Conservation (phyloP, 2,888 invertebrate genomes). For the Yponomeuta sedellus region DNA sequence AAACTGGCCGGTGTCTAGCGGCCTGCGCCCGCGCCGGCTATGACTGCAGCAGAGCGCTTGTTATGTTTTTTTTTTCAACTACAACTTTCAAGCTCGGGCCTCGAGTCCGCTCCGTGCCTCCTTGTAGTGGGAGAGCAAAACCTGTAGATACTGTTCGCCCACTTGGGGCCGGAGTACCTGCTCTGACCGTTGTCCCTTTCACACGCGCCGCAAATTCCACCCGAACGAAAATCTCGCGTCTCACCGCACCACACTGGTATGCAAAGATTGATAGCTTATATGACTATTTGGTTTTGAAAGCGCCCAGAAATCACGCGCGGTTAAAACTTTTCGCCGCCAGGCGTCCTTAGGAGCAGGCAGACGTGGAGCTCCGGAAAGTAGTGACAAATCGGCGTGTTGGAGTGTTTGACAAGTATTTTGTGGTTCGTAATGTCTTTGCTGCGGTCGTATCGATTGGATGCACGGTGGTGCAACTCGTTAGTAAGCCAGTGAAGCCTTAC, state of each 20-base stretch:
- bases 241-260: conserved; percentile 73
- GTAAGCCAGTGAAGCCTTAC: conserved; percentile 57
- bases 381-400: conserved; percentile 17
- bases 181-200: conserved; percentile 58
- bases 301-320: conserved; percentile 74
- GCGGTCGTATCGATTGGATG: conserved; percentile 48
- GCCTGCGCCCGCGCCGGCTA: conserved; percentile 17
- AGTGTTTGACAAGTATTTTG: conserved; percentile 41
- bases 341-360: conserved; percentile 67
- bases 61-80: conserved; percentile 48
- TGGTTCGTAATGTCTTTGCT: conserved; percentile 52
- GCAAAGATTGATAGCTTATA: conserved; percentile 77
- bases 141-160: conserved; percentile 73
- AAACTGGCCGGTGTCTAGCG: conserved; percentile 22
- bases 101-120: conserved; percentile 67
- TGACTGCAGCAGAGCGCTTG: conserved; percentile 43
- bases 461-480: conserved; percentile 42
- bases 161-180: conserved; percentile 69
- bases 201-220: conserved; percentile 38
- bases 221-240: conserved; percentile 49
- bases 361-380: conserved; percentile 41
- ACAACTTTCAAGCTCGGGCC: conserved; percentile 66
- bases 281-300: conserved; percentile 75
- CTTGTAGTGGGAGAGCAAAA: conserved; percentile 75
- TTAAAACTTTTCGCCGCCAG: conserved; percentile 70